Evolutionary conservation across 2,797 vertebrate genomes (phyloP).

Genomic region (Hyperoplus lanceolatus): DNA sequence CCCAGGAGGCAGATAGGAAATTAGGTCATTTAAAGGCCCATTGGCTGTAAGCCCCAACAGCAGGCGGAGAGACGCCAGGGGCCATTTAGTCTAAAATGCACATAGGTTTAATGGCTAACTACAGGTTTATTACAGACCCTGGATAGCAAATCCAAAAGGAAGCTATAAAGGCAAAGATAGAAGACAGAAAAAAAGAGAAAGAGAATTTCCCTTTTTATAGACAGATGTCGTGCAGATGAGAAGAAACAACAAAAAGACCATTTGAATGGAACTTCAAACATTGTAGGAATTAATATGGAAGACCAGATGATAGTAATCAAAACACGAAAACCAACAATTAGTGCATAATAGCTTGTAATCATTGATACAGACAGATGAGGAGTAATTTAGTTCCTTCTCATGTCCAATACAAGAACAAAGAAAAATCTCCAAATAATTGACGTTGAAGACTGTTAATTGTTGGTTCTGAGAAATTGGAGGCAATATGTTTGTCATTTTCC

Average conservation of each 20-base stretch:
- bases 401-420: slow-evolving; percentile 23
- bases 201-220: slow-evolving; percentile 48
- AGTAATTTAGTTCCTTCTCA: slow-evolving; percentile 41
- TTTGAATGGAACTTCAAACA: slow-evolving; percentile 25
- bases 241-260: slow-evolving; percentile 35
- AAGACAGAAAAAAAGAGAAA: slow-evolving; percentile 19
- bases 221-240: slow-evolving; percentile 32
- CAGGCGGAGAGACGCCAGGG: slow-evolving; percentile 69
- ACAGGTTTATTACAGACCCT: slow-evolving; percentile 73
- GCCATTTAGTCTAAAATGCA: slow-evolving; percentile 79
- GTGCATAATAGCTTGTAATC: slow-evolving; percentile 37
- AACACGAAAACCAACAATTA: slow-evolving; percentile 52
- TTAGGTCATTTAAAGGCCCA: slow-evolving; percentile 81
- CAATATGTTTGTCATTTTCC: slow-evolving; percentile 27
- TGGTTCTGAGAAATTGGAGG: not conserved
- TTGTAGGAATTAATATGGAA: slow-evolving; percentile 21
- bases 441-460: slow-evolving; percentile 2
- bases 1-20: slow-evolving; percentile 75
- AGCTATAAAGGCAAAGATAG: slow-evolving; percentile 47
- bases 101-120: slow-evolving; percentile 79
- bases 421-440: slow-evolving; percentile 8
- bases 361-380: slow-evolving; percentile 37
- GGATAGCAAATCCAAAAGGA: slow-evolving; percentile 47
- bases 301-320: slow-evolving; percentile 38
- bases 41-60: slow-evolving; percentile 74